Evolutionary conservation across 2,888 invertebrate genomes (phyloP).

Genomic region (Drosophila testacea): DNA sequence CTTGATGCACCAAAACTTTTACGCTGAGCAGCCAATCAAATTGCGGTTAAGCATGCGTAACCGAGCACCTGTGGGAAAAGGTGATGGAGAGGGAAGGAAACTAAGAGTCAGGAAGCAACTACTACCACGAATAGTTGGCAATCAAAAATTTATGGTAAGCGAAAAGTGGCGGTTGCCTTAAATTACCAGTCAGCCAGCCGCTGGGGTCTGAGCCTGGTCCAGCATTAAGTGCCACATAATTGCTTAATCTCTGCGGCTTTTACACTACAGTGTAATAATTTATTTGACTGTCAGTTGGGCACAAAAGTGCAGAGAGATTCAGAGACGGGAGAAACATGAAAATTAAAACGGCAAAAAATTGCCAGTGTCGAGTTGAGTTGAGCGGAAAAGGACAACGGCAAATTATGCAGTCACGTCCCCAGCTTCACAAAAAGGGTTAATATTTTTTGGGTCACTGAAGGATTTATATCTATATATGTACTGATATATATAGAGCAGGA

Average conservation of each 20-base stretch:
- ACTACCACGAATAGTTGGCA: conserved; percentile 40
- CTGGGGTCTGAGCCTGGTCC: conserved; percentile 46
- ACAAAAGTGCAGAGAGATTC: conserved; percentile 26
- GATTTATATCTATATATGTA: conserved; percentile 57
- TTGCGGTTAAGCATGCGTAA: conserved; percentile 60
- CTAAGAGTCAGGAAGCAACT: conserved; percentile 5
- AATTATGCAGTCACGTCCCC: conserved; percentile 80
- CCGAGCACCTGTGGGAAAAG: conserved; percentile 33
- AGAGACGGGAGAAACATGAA: conserved; percentile 47
- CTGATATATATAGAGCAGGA: background rate
- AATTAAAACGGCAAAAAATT: conserved; percentile 75
- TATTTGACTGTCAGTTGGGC: conserved; percentile 74
- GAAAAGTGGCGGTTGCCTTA: conserved; percentile 44
- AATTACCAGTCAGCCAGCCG: conserved; percentile 26
- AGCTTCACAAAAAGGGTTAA: conserved; percentile 49
- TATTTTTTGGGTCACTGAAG: conserved; percentile 66
- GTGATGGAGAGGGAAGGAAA: background rate
- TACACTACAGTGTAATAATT: conserved; percentile 81
- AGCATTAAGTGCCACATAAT: conserved; percentile 82
- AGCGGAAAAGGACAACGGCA: conserved; percentile 67
- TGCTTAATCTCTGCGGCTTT: conserved; percentile 82
- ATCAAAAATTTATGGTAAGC: conserved; percentile 67
- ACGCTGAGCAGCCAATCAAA: conserved; percentile 68
- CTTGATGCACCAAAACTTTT: conserved; percentile 49
- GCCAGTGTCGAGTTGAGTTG: conserved; percentile 33